These are phyloP conservation scores for Hymenochirus boettgeri DNA, from an alignment of 2,113 vertebrate genomes.

Conservation along the genomic window DNA sequence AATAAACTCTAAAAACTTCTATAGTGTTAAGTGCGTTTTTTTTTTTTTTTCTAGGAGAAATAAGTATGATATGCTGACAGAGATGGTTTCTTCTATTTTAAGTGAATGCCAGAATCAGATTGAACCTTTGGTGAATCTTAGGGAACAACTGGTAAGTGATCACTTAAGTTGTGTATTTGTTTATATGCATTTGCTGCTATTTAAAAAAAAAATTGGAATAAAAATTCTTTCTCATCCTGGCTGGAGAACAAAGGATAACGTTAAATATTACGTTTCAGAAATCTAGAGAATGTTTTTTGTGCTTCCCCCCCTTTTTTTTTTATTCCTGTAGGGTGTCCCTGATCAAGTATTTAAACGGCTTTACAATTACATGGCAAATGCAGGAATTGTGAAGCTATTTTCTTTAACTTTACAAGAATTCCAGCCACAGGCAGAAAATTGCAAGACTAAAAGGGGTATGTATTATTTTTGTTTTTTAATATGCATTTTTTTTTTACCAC, in stretches of 20 bases:
- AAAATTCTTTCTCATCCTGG: not conserved
- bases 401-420: constrained; percentile 75
- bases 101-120: constrained; percentile 63
- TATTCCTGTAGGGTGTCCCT: constrained; percentile 64
- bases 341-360: constrained; percentile 77
- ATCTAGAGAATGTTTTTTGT: no score
- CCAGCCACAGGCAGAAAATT: constrained; percentile 69
- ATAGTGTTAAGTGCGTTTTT: no score
- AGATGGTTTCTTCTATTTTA: constrained; percentile 74
- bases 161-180: no score
- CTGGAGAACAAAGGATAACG: no score
- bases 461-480: no score
- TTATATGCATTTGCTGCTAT: no score
- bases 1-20: no score
- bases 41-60: constrained; percentile 68
- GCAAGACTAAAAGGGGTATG: constrained; percentile 82
- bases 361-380: constrained; percentile 78
- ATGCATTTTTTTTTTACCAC: no score
- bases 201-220: no score
- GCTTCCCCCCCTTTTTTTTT: no score
- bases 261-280: not conserved
- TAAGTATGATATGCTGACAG: constrained; percentile 90
- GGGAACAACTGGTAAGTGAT: constrained; percentile 81
- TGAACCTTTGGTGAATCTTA: constrained; percentile 65
- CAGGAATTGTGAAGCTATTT: constrained; percentile 72